Base-by-base conservation (phyloP, 2,888 invertebrate genomes). In the Caenorhabditis uteleia region DNA sequence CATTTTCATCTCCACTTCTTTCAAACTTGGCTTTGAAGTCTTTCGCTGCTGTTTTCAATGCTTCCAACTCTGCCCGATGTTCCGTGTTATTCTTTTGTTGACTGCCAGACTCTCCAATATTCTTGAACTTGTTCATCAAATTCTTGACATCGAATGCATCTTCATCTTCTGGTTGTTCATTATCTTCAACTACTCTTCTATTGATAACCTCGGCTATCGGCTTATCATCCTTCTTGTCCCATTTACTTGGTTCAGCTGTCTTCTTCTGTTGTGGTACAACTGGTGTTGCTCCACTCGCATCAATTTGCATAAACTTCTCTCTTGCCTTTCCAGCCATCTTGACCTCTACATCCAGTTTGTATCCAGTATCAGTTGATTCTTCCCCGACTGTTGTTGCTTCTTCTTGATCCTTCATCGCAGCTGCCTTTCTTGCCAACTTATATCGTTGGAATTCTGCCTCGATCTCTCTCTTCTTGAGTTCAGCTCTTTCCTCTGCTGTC, bases 231-330 rank as follows among this genome's bases (percentile, higher is more conserved):
- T 77, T 77, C 50, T 77, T 81, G 46, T 81, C 80, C 78, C 79
- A 81, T 48, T 81, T 81, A 49, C 70, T 70, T 23, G 74, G 73
- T 44, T 73, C 77, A 23, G 49, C 25, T 10, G 61, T 47, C 50
- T 70, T 70, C 42, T 65, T 68, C 21, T 47, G 46, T 40, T 64
- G 62, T 29, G 74, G 68, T 20, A 59, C 36, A 12, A 70, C 60
- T 29, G 71, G 68, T 1, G 65, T 39, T 4, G 70, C 68, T 23
- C 73, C 73, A 10, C 88, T 88, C 77, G 90, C 89, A 85, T 93
- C 93, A 88, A 94, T 89, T 86, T 92, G 90, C 1, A 92, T 88
- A 88, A 94, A 94, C 75, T 92, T 91, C 78, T 88, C 88, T 73
- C 93, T 88, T 90, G 94, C 93, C 80, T 91, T 89, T 39, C 90